These are phyloP conservation scores for Amorpha juglandis DNA, from an alignment of 2,888 invertebrate species.

Conservation along the genomic window DNA sequence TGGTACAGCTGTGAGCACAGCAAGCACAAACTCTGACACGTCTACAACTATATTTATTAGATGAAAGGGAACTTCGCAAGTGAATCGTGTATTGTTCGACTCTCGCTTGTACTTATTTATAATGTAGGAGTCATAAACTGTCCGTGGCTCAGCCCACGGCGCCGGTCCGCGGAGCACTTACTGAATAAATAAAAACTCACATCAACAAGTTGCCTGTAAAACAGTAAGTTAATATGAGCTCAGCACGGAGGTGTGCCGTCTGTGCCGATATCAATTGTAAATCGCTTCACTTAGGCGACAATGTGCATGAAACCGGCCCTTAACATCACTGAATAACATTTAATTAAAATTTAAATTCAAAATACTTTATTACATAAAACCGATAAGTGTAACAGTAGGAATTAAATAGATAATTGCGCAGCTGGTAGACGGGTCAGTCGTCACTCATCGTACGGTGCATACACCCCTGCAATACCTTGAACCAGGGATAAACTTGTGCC, in stretches of 20 bases:
- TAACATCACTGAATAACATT: background rate
- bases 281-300: background rate
- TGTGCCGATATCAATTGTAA: slow-evolving; percentile 24
- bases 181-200: slow-evolving; percentile 48
- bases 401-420: too few relatives aligned
- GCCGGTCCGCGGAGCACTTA: slow-evolving; percentile 25
- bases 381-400: too few relatives aligned
- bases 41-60: slow-evolving; percentile 10
- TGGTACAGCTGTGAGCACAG: too few relatives aligned
- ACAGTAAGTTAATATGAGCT: slow-evolving; percentile 13
- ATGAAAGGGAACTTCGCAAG: slow-evolving; percentile 1
- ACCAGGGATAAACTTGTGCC: too few relatives aligned
- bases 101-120: slow-evolving; percentile 21
- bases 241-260: slow-evolving; percentile 2
- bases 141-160: slow-evolving; percentile 22
- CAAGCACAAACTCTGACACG: too few relatives aligned
- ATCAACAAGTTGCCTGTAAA: slow-evolving; percentile 45
- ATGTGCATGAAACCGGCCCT: background rate
- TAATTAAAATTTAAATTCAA: too few relatives aligned
- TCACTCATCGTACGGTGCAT: too few relatives aligned
- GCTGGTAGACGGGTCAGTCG: too few relatives aligned
- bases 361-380: too few relatives aligned
- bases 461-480: too few relatives aligned
- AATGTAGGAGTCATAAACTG: slow-evolving; percentile 30
- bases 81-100: slow-evolving; percentile 11